These are phyloP conservation scores for Allolobophora icterica DNA, from an alignment of 2,888 invertebrate species.

Conservation along the genomic window DNA sequence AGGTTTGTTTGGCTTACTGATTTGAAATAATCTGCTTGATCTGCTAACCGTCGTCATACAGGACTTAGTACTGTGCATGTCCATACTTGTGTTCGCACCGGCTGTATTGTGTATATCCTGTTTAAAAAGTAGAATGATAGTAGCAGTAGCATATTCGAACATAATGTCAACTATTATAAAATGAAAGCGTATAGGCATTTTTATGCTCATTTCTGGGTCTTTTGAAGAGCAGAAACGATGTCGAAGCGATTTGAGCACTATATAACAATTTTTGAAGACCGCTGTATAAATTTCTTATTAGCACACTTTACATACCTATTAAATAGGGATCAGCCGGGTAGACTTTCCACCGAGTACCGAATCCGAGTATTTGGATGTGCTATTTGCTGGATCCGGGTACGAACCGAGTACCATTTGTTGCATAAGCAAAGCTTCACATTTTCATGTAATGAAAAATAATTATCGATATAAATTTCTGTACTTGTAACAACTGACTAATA, in stretches of 20 bases:
- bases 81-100: slow-evolving; percentile 2
- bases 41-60: slow-evolving; percentile 11
- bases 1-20: not conserved
- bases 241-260: not conserved
- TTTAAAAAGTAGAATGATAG: not conserved
- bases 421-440: too few species aligned
- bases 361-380: too few species aligned
- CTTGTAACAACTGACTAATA: too few species aligned
- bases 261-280: not conserved
- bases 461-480: too few species aligned
- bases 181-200: not conserved
- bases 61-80: slow-evolving; percentile 21
- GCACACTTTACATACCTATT: too few species aligned
- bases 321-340: too few species aligned
- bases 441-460: too few species aligned
- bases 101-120: not conserved
- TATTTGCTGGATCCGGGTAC: too few species aligned
- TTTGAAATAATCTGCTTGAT: not conserved
- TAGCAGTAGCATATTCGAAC: not conserved
- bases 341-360: too few species aligned
- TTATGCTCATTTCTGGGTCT: not conserved
- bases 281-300: too few species aligned
- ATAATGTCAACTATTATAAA: not conserved
- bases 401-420: too few species aligned
- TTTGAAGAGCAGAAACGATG: not conserved